Evolutionary conservation across 64 coral and sea anemone species (phyloP).

Genomic region (Platygyra sinensis): DNA sequence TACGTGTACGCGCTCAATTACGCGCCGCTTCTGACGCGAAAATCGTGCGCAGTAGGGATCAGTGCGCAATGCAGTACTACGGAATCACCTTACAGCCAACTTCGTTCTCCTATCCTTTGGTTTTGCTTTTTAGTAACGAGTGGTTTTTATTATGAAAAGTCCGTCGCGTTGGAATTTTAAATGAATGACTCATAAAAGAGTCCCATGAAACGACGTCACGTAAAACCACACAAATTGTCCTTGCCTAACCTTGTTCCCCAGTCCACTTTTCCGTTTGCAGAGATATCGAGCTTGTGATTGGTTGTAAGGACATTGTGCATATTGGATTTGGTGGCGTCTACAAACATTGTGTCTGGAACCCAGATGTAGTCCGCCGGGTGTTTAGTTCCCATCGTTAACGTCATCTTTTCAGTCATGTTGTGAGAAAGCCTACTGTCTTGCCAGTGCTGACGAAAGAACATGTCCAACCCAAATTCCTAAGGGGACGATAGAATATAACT

Average conservation of each 20-base stretch:
- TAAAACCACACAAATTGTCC: not conserved
- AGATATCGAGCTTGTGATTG: conserved; percentile 79
- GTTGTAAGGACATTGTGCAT: conserved; percentile 58
- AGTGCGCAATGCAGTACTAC: too few species aligned
- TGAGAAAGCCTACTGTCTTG: conserved; percentile 51
- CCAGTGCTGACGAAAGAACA: conserved; percentile 90
- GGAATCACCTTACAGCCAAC: too few species aligned
- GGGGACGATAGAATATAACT: not conserved
- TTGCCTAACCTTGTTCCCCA: conserved; percentile 71
- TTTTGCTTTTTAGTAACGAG: too few species aligned
- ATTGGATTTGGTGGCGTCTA: conserved; percentile 56
- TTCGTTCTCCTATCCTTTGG: too few species aligned
- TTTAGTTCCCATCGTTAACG: conserved; percentile 67
- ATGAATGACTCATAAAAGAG: too few species aligned
- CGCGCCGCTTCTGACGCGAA: too few species aligned
- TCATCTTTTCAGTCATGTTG: conserved; percentile 57
- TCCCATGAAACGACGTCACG: not conserved
- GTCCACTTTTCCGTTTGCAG: conserved; percentile 50
- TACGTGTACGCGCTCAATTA: too few species aligned
- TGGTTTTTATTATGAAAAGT: too few species aligned
- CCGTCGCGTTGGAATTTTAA: too few species aligned
- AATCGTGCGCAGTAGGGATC: too few species aligned
- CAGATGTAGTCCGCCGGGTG: conserved; percentile 81
- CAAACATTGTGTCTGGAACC: conserved; percentile 79
- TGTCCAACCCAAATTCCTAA: conserved; percentile 73